Evolutionary conservation across 2,113 vertebrate species (phyloP).

Genomic region (Sporophila hypoxantha): DNA sequence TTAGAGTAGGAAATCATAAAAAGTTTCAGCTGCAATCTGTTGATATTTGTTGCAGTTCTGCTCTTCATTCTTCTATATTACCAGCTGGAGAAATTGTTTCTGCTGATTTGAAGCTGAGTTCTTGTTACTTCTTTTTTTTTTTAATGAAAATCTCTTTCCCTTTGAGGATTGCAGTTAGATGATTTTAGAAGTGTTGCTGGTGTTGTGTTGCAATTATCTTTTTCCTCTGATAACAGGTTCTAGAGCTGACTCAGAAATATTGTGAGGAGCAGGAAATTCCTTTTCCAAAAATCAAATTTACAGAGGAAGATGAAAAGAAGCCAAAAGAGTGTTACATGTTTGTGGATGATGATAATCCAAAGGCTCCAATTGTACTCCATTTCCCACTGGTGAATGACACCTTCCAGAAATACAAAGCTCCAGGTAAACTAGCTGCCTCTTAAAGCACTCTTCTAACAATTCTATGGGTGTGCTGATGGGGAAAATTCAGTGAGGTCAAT

Average conservation of each 20-base stretch:
- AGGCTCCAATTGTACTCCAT: constrained; percentile 69
- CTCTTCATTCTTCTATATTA: not conserved
- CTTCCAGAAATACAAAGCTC: constrained; percentile 67
- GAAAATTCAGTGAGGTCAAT: not conserved
- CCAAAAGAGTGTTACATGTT: constrained; percentile 76
- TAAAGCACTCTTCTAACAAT: not conserved
- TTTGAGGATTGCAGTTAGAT: not conserved
- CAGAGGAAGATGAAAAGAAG: constrained; percentile 50
- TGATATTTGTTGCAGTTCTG: not conserved
- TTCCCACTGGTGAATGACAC: constrained; percentile 76
- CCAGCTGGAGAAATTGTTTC: not conserved
- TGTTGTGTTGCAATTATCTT: not conserved
- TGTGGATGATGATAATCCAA: constrained; percentile 51
- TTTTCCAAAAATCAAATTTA: constrained; percentile 66
- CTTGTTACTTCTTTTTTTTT: not conserved
- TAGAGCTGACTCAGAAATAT: constrained; percentile 68
- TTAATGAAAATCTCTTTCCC: not conserved
- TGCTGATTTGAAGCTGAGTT: not conserved
- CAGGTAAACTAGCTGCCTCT: constrained; percentile 52
- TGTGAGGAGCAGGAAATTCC: constrained; percentile 70
- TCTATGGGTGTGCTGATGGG: not conserved
- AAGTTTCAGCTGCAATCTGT: not conserved
- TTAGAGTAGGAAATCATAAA: not conserved
- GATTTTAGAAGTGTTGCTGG: not conserved
- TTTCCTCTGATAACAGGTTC: constrained; percentile 43